phyloP scores from a whole-genome alignment of 1,140 invertebrate genomes.

The Euura saliciscinereae region DNA sequence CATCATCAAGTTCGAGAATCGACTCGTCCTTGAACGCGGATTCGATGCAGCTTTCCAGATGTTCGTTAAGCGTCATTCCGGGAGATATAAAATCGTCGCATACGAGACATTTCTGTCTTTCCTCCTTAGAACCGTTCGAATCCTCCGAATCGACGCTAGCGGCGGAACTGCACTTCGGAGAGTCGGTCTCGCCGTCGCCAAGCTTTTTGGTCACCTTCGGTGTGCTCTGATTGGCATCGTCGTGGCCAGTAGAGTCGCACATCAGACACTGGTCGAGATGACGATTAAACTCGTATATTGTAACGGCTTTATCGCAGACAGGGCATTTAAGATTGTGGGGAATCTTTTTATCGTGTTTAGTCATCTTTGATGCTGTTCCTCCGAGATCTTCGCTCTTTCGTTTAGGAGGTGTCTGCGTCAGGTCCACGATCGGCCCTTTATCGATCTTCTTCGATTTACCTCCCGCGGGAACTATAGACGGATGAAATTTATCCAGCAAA shows the following conservation, averaged over 20 bases:
- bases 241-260: not conserved
- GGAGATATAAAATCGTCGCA: slow-evolving; percentile 62
- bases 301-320: slow-evolving; percentile 55
- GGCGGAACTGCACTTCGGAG: not conserved
- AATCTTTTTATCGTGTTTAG: not conserved
- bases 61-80: slow-evolving; percentile 61
- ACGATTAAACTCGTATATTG: slow-evolving; percentile 50
- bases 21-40: slow-evolving; percentile 48
- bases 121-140: slow-evolving; percentile 27
- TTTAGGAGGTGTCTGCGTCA: not conserved
- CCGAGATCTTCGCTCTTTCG: slow-evolving; percentile 6
- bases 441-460: not conserved
- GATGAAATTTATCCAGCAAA: slow-evolving; percentile 21
- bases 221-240: not conserved
- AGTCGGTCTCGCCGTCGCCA: not conserved
- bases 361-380: not conserved
- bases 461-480: not conserved
- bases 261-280: slow-evolving; percentile 62
- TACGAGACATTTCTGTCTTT: slow-evolving; percentile 62
- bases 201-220: not conserved
- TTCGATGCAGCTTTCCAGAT: slow-evolving; percentile 68
- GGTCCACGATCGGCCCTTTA: not conserved
- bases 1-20: slow-evolving; percentile 21
- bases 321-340: slow-evolving; percentile 52
- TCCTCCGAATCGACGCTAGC: slow-evolving; percentile 26